These are phyloP conservation scores for Python bivittatus DNA, from an alignment of 2,113 vertebrate species.

Conservation along the genomic window DNA sequence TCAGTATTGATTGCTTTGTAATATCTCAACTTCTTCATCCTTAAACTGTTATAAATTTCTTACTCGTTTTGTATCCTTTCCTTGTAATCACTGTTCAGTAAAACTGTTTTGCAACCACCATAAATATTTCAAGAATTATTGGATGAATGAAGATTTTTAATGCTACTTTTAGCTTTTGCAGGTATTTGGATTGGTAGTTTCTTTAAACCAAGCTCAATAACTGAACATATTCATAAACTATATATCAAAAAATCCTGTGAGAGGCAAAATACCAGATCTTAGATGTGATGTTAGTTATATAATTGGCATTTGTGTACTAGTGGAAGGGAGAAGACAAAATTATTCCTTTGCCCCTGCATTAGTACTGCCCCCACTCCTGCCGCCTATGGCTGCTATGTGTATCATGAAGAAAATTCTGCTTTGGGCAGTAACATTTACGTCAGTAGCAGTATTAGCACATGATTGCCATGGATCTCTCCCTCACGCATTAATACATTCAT, in stretches of 20 bases:
- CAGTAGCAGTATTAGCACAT: neutral
- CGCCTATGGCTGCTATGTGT: neutral
- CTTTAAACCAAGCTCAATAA: neutral
- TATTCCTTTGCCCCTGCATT: neutral
- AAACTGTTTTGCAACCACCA: constrained; percentile 45
- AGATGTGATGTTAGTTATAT: neutral
- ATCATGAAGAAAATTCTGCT: neutral
- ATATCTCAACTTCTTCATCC: neutral
- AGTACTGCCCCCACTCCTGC: neutral
- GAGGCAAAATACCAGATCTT: neutral
- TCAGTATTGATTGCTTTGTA: neutral
- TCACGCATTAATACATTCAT: neutral
- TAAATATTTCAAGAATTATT: neutral
- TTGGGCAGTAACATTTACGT: neutral
- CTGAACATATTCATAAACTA: neutral
- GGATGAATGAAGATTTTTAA: neutral
- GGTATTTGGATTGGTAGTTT: neutral
- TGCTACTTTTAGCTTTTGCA: constrained; percentile 13
- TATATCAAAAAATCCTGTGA: neutral
- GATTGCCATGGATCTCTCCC: neutral
- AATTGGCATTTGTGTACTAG: neutral
- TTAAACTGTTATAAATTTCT: neutral
- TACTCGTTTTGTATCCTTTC: neutral
- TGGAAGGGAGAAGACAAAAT: neutral
- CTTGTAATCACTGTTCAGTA: constrained; percentile 28